These are phyloP conservation scores for Ephestia elutella DNA, from an alignment of 1,140 invertebrate species.

Conservation along the genomic window DNA sequence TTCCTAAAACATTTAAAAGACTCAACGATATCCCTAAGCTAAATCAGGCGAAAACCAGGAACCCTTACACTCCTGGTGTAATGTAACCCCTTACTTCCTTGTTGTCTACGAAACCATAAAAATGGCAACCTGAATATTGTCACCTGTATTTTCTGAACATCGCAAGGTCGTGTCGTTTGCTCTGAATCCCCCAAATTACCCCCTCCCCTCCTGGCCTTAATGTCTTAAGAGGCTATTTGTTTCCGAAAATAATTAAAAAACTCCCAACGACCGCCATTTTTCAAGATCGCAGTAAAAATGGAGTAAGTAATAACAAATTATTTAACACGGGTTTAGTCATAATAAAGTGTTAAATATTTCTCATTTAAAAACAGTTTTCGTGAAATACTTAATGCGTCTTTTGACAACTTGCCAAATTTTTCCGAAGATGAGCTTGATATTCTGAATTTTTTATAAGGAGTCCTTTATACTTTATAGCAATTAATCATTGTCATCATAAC, in stretches of 20 bases:
- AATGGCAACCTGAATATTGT: too few species aligned
- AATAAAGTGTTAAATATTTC: background rate
- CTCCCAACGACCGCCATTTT: background rate
- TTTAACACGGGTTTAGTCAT: too few species aligned
- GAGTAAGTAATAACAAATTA: constrained; percentile 2
- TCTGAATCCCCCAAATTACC: constrained; percentile 4
- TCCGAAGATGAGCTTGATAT: background rate
- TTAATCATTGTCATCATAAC: background rate
- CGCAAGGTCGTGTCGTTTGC: background rate
- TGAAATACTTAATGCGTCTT: background rate
- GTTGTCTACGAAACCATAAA: too few species aligned
- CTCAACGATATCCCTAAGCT: too few species aligned
- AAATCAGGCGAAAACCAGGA: too few species aligned
- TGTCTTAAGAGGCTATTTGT: constrained; percentile 16
- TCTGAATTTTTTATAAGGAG: background rate
- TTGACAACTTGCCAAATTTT: background rate
- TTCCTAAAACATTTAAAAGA: too few species aligned
- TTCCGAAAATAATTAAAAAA: constrained; percentile 24
- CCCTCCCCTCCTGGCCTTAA: background rate
- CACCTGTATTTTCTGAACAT: too few species aligned
- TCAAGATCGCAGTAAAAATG: background rate
- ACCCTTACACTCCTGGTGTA: too few species aligned
- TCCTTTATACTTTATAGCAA: background rate
- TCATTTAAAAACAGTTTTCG: constrained; percentile 5
- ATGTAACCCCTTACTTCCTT: too few species aligned